phyloP scores from a whole-genome alignment of 2,113 vertebrate genomes.

The Pteronura brasiliensis region DNA sequence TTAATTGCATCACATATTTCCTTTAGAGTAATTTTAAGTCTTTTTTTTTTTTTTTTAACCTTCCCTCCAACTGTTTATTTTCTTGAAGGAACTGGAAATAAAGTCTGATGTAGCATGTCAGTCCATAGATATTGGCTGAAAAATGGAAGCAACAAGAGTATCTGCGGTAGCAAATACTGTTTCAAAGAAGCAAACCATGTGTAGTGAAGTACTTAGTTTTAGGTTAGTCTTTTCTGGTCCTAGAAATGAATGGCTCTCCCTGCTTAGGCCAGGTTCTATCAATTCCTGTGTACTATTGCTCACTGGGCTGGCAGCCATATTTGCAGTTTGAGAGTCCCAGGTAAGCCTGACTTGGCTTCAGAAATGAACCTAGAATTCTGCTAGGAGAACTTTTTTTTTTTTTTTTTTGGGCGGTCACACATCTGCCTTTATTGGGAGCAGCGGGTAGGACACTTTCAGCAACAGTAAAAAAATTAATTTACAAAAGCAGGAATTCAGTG shows the following conservation, averaged over 20 bases:
- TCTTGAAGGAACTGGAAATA: not conserved
- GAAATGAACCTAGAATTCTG: conserved; percentile 40
- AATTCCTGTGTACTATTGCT: not conserved
- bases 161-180: not conserved
- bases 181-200: not conserved
- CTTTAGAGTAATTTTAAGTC: not conserved
- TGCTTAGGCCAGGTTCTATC: not conserved
- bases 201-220: not conserved
- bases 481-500: too few relatives aligned
- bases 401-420: too few relatives aligned
- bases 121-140: not conserved
- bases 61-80: not conserved
- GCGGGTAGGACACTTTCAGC: too few relatives aligned
- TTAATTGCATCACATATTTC: not conserved
- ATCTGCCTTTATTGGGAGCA: too few relatives aligned
- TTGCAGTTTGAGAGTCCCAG: not conserved
- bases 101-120: not conserved
- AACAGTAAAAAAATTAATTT: too few relatives aligned
- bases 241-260: not conserved
- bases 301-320: not conserved
- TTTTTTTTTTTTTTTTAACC: not conserved
- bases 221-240: not conserved
- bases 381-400: not conserved
- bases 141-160: conserved; percentile 23
- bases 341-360: not conserved